These are phyloP conservation scores for Drusus annulatus DNA, from an alignment of 1,140 invertebrate species.

Conservation along the genomic window DNA sequence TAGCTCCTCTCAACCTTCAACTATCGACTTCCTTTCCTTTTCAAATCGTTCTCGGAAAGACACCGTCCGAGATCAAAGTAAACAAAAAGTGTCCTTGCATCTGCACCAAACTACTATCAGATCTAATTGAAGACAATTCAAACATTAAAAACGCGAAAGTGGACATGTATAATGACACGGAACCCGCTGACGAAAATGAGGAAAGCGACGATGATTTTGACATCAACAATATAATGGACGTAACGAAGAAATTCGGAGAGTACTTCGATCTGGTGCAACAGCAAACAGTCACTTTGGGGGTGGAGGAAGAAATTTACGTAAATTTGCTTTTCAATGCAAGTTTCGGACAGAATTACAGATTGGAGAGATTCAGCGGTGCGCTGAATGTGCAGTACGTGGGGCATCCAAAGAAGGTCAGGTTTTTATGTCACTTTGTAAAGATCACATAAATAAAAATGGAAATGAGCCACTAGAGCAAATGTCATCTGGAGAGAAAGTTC, in stretches of 20 bases:
- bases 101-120: slow-evolving; percentile 22
- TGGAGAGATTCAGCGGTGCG: slow-evolving; percentile 12
- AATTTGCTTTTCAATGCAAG: slow-evolving; percentile 33
- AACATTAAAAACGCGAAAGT: slow-evolving; percentile 18
- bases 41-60: slow-evolving; percentile 24
- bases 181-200: not conserved
- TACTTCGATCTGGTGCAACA: not conserved
- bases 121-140: slow-evolving; percentile 21
- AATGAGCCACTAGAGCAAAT: no score
- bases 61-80: not conserved
- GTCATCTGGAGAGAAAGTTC: no score
- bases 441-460: no score
- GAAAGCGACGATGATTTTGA: slow-evolving; percentile 26
- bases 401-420: slow-evolving; percentile 28
- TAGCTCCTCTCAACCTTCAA: slow-evolving; percentile 5
- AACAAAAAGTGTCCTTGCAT: slow-evolving; percentile 19
- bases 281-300: not conserved
- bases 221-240: slow-evolving; percentile 34
- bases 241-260: slow-evolving; percentile 26
- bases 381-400: slow-evolving; percentile 1
- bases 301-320: slow-evolving; percentile 6
- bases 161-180: slow-evolving; percentile 4
- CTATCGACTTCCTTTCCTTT: slow-evolving; percentile 15
- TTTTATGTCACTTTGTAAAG: not conserved
- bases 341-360: slow-evolving; percentile 31